These are phyloP conservation scores for Tricholauxania praeusta DNA, from an alignment of 2,888 invertebrate species.

Conservation along the genomic window DNA sequence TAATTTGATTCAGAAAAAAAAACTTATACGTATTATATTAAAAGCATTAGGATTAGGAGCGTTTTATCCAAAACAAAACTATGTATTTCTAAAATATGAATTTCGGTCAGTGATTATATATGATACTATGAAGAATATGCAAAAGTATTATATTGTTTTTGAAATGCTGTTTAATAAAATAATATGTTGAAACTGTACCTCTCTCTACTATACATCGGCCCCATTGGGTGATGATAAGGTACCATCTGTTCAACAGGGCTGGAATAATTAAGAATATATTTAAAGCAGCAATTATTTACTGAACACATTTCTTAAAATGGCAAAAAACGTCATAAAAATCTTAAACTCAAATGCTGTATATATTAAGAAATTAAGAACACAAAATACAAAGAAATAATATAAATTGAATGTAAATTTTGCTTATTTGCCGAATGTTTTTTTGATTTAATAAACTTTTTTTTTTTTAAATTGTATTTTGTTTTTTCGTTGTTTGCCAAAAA, in stretches of 20 bases:
- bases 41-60: background rate
- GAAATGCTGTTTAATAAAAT: slow-evolving; percentile 40
- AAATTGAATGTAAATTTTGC: no score
- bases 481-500: background rate
- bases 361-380: slow-evolving; percentile 7
- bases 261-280: slow-evolving; percentile 59
- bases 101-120: slow-evolving; percentile 46
- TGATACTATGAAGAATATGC: slow-evolving; percentile 36
- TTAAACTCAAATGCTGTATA: slow-evolving; percentile 16
- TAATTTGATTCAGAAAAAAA: no score
- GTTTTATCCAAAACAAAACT: slow-evolving; percentile 31
- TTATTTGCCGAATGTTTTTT: no score
- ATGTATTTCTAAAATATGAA: slow-evolving; percentile 27
- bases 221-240: slow-evolving; percentile 70
- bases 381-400: background rate
- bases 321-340: background rate
- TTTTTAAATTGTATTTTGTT: background rate
- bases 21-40: background rate
- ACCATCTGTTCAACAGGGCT: slow-evolving; percentile 70
- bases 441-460: no score
- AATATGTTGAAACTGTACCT: slow-evolving; percentile 64
- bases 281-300: slow-evolving; percentile 29
- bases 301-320: slow-evolving; percentile 32
- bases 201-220: slow-evolving; percentile 69
- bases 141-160: slow-evolving; percentile 11